These are phyloP conservation scores for Torymus aiolomorphi DNA, from an alignment of 2,888 invertebrate genomes.

Conservation along the genomic window DNA sequence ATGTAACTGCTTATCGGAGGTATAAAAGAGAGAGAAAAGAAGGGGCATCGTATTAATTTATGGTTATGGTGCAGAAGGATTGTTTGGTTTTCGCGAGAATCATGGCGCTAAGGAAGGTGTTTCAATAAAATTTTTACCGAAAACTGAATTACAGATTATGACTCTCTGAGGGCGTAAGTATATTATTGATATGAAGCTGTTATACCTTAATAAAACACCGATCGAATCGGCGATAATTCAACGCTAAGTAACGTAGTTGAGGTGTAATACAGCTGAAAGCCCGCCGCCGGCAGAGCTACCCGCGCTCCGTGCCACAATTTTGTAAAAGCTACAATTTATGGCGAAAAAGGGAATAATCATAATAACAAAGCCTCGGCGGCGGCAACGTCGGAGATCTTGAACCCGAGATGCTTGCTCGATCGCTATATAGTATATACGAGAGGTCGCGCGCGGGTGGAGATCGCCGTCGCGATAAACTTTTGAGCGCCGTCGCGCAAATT, in stretches of 20 bases:
- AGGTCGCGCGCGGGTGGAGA: neutral
- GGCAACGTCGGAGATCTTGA: neutral
- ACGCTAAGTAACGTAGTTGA: slow-evolving; percentile 5
- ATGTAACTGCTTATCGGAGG: too few species aligned
- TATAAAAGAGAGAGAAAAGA: too few species aligned
- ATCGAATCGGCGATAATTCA: slow-evolving; percentile 10
- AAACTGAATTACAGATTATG: too few species aligned
- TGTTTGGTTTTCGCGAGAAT: too few species aligned
- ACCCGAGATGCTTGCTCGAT: slow-evolving; percentile 25
- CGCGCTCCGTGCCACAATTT: slow-evolving; percentile 1
- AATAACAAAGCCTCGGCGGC: slow-evolving; percentile 13
- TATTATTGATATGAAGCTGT: slow-evolving; percentile 3
- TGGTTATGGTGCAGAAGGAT: too few species aligned
- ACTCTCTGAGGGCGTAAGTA: too few species aligned
- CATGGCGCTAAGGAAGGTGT: too few species aligned
- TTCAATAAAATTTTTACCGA: too few species aligned
- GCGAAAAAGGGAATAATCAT: neutral
- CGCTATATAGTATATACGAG: neutral
- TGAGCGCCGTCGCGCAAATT: slow-evolving; percentile 15
- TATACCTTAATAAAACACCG: slow-evolving; percentile 17
- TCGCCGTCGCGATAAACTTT: slow-evolving; percentile 12
- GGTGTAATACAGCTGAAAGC: neutral
- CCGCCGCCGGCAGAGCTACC: neutral
- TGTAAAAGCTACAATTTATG: slow-evolving; percentile 31
- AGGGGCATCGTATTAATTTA: too few species aligned